Base-by-base conservation (phyloP, 2,113 vertebrate genomes). In the Taxidea taxus region DNA sequence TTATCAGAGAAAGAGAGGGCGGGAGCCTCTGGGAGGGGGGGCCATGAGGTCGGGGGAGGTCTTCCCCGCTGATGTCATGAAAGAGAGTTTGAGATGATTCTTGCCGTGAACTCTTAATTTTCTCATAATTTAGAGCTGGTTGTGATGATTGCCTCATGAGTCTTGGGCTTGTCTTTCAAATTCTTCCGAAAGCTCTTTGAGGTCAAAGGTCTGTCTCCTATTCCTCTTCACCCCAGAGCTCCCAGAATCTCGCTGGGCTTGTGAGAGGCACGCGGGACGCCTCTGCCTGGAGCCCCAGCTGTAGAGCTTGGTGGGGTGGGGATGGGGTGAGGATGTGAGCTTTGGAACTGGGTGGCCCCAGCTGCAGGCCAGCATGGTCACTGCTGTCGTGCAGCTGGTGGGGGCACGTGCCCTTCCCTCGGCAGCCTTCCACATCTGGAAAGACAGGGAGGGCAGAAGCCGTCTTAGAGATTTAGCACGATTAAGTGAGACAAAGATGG, bases 381-480 rank as follows among this genome's bases (percentile, higher is more conserved):
- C 0, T 3, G 9, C 42, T n/a, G 4, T 39, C 11, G 0, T 29
- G 25, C 12, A 58, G 10, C 0, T 0, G 20, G 3, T 0, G 1
- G 21, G 21, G 34, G 7, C 37, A 60, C 3, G 12, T 13, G 18
- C 20, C 64, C n/a, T 21, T 14, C 0, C 14, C 14, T 16, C 14
- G 15, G 34, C 21, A 14, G 31, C 7, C 11, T 54, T 80, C 80
- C 31, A 64, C 5, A 14, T 18, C 34, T 68, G 77, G 60, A 51
- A 54, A 29, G 4, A 4, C 3, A 29, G 66, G 29, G 54, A 16
- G 3, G 14, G 47, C 0, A 18, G 64, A 10, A 34, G 37, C 12
- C n/a, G 21, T 20, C 20, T 23, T 13, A 0, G 31, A 66, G 80
- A 11, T 39, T 29, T 44, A 2, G 31, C 11, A 44, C 49, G 37